phyloP scores from a whole-genome alignment of 2,113 vertebrate species.

The Cinclus mexicanus region DNA sequence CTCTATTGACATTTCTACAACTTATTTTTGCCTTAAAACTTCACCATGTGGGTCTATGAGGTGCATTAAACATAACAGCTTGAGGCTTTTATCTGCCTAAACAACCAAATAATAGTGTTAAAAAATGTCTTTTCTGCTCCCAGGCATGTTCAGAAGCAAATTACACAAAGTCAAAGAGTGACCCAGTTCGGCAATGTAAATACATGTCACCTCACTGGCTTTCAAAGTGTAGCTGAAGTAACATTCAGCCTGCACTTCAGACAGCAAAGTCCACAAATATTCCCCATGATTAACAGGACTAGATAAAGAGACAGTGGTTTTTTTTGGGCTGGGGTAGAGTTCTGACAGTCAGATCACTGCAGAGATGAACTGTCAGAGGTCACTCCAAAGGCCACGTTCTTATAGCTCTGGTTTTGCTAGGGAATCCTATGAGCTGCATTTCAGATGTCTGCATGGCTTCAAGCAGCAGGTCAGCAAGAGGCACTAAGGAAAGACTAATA shows the following conservation, averaged over 20 bases:
- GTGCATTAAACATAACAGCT: neutral
- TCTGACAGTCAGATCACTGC: neutral
- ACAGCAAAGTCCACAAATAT: neutral
- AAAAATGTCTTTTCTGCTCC: neutral
- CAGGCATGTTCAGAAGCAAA: neutral
- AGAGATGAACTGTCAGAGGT: neutral
- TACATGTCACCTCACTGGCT: neutral
- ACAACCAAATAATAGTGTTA: conserved; percentile 9
- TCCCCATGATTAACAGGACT: neutral
- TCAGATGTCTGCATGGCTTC: neutral
- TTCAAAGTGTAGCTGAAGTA: neutral
- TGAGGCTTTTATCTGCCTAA: conserved; percentile 39
- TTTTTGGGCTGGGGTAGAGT: neutral
- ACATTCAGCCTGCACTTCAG: neutral
- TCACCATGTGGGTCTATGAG: neutral
- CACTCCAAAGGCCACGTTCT: neutral
- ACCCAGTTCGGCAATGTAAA: neutral
- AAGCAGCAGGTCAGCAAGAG: neutral
- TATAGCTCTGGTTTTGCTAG: neutral
- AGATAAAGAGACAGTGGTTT: neutral
- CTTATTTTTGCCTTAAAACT: conserved; percentile 16
- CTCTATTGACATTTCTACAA: neutral
- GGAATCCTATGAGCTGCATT: neutral
- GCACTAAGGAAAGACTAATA: neutral
- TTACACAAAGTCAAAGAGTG: neutral